Evolutionary conservation across 2,888 invertebrate genomes (phyloP).

Genomic region (Coelinius sp.): DNA sequence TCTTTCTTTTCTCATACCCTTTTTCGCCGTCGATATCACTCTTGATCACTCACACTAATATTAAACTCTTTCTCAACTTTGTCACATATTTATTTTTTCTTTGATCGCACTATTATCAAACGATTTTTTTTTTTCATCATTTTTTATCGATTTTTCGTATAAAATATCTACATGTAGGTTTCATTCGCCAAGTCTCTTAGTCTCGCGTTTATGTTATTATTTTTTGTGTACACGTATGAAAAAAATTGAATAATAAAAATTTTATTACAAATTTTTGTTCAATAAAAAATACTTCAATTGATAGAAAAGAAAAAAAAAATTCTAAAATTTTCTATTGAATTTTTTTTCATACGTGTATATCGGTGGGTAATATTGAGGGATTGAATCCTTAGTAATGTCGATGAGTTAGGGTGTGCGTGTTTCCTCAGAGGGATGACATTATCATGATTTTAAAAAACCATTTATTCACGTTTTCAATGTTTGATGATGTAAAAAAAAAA

Average conservation of each 20-base stretch:
- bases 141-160: slow-evolving; percentile 40
- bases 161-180: slow-evolving; percentile 52
- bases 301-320: slow-evolving; percentile 10
- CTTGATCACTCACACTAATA: slow-evolving; percentile 8
- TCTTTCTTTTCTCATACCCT: slow-evolving; percentile 1
- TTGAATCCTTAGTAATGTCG: no score
- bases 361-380: neutral
- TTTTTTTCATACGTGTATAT: neutral
- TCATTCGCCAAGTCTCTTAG: slow-evolving; percentile 54
- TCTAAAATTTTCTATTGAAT: neutral
- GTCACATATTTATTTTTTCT: slow-evolving; percentile 24
- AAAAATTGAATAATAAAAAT: no score
- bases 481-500: neutral
- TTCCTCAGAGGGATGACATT: neutral
- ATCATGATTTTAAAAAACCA: no score
- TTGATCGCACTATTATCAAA: slow-evolving; percentile 18
- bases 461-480: no score
- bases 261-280: no score
- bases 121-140: slow-evolving; percentile 25
- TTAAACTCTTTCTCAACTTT: neutral
- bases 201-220: slow-evolving; percentile 47
- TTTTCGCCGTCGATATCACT: slow-evolving; percentile 11
- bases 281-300: slow-evolving; percentile 13
- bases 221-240: slow-evolving; percentile 42
- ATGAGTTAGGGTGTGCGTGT: slow-evolving; percentile 7